Conservation (phyloP, 1,140 invertebrate genomes). For the Campodea augens region DNA sequence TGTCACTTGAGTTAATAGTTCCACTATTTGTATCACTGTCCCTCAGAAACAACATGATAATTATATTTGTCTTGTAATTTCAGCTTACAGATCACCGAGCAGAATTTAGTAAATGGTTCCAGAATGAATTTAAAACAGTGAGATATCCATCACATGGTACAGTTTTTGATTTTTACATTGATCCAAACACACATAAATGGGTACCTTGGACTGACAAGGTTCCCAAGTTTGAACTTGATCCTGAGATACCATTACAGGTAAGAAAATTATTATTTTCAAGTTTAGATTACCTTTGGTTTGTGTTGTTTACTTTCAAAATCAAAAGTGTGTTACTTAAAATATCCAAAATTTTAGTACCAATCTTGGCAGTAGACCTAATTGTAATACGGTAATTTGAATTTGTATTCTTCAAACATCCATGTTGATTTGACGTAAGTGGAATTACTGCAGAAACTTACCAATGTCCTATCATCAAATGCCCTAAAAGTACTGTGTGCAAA, state of each 20-base stretch:
- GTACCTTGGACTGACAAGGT: slow-evolving; percentile 73
- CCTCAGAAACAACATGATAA: no score
- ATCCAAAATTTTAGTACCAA: background rate
- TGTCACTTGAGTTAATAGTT: no score
- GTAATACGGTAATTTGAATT: background rate
- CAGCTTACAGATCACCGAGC: slow-evolving; percentile 61
- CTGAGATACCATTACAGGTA: slow-evolving; percentile 77
- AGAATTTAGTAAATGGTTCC: slow-evolving; percentile 95
- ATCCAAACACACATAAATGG: slow-evolving; percentile 74
- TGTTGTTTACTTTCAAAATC: background rate
- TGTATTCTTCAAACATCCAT: background rate
- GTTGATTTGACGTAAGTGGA: no score
- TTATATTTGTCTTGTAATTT: no score
- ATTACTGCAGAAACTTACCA: no score
- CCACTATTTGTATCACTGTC: no score
- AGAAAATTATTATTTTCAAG: slow-evolving; percentile 6
- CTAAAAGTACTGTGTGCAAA: no score
- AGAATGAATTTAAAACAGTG: slow-evolving; percentile 85
- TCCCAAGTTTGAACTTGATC: slow-evolving; percentile 75
- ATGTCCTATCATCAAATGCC: no score
- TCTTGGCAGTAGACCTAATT: background rate
- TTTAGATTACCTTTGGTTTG: background rate
- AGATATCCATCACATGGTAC: slow-evolving; percentile 81
- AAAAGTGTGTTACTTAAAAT: background rate
- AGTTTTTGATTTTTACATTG: slow-evolving; percentile 90